These are phyloP conservation scores for Nemopilema nomurai DNA, from an alignment of 30 jellyfish, hydroid and myxozoan species.

Conservation along the genomic window DNA sequence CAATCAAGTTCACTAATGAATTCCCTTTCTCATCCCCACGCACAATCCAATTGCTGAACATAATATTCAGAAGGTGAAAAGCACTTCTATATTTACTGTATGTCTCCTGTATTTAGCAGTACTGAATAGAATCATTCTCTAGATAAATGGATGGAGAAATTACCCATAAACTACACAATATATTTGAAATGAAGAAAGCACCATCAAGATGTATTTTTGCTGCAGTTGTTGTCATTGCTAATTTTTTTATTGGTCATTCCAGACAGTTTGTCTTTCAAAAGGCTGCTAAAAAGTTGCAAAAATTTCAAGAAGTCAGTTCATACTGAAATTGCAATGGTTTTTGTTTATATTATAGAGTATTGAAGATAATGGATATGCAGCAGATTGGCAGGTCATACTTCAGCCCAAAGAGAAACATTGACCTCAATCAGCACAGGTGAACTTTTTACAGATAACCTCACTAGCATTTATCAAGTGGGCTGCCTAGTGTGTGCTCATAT, in stretches of 20 bases:
- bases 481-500: no score
- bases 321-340: neutral
- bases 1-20: constrained; percentile 55
- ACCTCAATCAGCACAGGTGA: constrained; percentile 41
- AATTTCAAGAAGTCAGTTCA: neutral
- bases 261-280: no score
- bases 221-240: no score
- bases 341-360: constrained; percentile 32
- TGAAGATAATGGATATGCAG: constrained; percentile 60
- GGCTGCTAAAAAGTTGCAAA: no score
- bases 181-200: neutral
- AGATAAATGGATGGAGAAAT: no score
- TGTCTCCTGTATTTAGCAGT: no score
- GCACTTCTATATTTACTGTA: neutral
- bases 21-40: constrained; percentile 77
- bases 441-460: neutral
- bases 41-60: constrained; percentile 66
- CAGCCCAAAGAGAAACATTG: constrained; percentile 64
- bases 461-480: no score
- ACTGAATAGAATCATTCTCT: no score
- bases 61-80: constrained; percentile 76
- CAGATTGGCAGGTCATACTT: constrained; percentile 80
- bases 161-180: no score
- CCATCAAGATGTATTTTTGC: no score
- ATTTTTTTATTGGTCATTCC: no score